Conservation (phyloP, 2,888 invertebrate species). For the Hololepta plana region DNA sequence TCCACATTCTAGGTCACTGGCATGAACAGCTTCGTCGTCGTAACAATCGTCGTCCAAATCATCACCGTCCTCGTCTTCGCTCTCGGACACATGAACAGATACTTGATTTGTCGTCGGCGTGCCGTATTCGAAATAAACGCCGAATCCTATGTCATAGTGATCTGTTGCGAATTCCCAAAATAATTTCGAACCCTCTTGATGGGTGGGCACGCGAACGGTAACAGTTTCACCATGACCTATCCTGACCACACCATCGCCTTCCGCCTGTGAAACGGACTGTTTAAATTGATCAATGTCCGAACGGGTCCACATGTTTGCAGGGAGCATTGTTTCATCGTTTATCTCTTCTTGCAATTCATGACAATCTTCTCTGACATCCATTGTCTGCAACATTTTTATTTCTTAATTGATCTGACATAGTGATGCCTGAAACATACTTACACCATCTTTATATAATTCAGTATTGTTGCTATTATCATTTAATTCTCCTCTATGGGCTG, state of each 20-base stretch:
- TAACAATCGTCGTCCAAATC: constrained; percentile 36
- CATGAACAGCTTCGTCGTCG: constrained; percentile 20
- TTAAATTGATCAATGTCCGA: constrained; percentile 79
- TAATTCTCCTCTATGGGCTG: constrained; percentile 25
- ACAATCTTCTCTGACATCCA: constrained; percentile 1
- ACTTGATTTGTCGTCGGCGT: constrained; percentile 68
- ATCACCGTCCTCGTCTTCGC: constrained; percentile 76
- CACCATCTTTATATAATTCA: no score
- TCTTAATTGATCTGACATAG: no score
- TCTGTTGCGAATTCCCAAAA: constrained; percentile 99
- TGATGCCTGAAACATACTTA: no score
- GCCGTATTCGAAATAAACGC: constrained; percentile 96
- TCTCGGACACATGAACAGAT: constrained; percentile 91
- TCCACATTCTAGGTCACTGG: constrained; percentile 44
- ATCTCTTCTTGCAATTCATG: neutral
- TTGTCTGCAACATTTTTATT: neutral
- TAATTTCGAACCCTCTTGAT: constrained; percentile 76
- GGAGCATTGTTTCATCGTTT: no score
- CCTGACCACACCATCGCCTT: constrained; percentile 74
- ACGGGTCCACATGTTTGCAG: constrained; percentile 93
- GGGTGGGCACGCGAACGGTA: constrained; percentile 93
- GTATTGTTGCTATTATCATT: no score
- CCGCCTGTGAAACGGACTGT: constrained; percentile 57
- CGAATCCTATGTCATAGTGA: constrained; percentile 91
- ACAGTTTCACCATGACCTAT: constrained; percentile 95